These are phyloP conservation scores for Cottoperca gobio DNA, from an alignment of 2,797 vertebrate species.

Conservation along the genomic window DNA sequence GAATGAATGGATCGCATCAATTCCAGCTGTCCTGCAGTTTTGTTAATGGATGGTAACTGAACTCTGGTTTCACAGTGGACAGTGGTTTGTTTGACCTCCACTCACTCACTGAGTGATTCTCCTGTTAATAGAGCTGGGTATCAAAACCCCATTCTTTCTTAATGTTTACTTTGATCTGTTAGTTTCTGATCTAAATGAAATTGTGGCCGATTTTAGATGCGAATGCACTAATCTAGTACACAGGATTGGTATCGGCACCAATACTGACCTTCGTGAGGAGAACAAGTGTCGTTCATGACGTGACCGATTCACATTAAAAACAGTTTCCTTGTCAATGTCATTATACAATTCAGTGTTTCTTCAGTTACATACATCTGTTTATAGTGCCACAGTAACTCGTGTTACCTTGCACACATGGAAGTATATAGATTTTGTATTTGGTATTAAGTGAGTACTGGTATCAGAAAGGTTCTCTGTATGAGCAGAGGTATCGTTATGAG, in stretches of 20 bases:
- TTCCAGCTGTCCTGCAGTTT: neutral
- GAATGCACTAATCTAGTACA: neutral
- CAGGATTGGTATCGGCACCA: too few relatives aligned
- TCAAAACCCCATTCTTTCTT: too few relatives aligned
- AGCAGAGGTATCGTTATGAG: neutral
- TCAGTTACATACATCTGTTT: neutral
- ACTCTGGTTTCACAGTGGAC: neutral
- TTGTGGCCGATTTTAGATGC: neutral
- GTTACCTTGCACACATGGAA: neutral
- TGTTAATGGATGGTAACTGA: neutral
- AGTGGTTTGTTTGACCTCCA: neutral
- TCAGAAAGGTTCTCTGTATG: too few relatives aligned
- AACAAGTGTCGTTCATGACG: neutral
- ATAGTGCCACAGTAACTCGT: neutral
- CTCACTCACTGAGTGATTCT: neutral
- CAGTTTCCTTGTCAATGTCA: neutral
- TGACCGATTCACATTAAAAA: neutral
- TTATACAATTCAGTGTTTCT: neutral
- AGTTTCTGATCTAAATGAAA: too few relatives aligned
- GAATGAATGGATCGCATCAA: neutral
- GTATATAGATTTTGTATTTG: neutral
- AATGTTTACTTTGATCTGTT: too few relatives aligned
- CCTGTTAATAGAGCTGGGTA: too few relatives aligned
- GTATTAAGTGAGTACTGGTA: neutral
- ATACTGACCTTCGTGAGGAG: neutral